A percentile compares a stretch with the other conserved stretches of the same genome.
Conservation (phyloP, 2,113 vertebrate genomes). For the Zootoca vivipara region DNA sequence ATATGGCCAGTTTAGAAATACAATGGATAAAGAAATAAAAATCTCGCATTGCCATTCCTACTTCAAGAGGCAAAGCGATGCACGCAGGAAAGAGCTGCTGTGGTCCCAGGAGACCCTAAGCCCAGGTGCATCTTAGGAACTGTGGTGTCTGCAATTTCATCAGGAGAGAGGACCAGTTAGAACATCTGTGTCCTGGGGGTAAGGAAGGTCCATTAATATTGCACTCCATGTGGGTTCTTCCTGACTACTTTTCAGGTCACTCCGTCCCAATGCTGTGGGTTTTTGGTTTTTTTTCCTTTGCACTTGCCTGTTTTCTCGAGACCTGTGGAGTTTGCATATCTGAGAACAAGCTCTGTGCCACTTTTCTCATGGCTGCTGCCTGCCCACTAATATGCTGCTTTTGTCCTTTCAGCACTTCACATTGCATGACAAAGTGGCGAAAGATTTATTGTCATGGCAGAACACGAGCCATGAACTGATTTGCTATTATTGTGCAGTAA, state of each 20-base stretch:
- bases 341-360: neutral
- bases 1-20: no score
- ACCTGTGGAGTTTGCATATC: neutral
- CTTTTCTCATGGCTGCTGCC: neutral
- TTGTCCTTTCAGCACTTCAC: neutral
- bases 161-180: neutral
- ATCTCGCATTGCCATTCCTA: neutral
- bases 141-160: neutral
- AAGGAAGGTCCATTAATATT: neutral
- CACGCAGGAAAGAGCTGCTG: neutral
- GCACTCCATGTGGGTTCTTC: neutral
- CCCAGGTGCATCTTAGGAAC: neutral
- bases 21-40: no score
- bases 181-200: neutral
- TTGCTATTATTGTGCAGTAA: constrained; percentile 9
- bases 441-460: neutral
- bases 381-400: neutral
- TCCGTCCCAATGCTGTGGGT: neutral
- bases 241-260: neutral
- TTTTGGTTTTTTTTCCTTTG: neutral
- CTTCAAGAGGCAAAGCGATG: neutral
- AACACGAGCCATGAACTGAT: neutral
- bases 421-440: neutral
- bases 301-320: neutral
- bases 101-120: neutral